Evolutionary conservation across 1,140 invertebrate species (phyloP), one percentile per base, ranked within the genome.

Genomic region (Magallana ariakensis): DNA sequence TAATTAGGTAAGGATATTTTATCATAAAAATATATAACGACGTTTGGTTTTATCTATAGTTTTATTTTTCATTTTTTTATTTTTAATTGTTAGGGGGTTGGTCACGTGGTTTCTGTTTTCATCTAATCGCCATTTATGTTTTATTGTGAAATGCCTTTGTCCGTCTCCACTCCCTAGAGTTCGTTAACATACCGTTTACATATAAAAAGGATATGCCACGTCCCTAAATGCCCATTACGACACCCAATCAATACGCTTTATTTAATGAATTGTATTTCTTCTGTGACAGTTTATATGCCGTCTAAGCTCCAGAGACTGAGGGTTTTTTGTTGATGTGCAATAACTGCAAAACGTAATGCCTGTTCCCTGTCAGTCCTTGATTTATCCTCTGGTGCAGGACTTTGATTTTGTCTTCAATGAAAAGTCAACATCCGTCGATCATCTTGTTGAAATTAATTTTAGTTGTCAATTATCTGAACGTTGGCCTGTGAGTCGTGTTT

Each of bases 261-360:
- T 75, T 75, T 75, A 75, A 75, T 75, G 66, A 75, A 75, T 75
- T 75, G 22, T 26, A 15, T 26, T 75, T 75, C 66, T 13, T 75
- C 8, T 10, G 4, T 13, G 22, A 13, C 22, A 75, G 9, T 75
- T 75, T 70, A 13, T 75, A 75, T 26, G 66, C 22, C 66, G 11
- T 75, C 22, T 75, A 26, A 75, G 13, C 22, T 11, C 66, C 22
- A 75, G 22, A 75, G 66, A 13, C 11, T 26, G 13, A 26, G 11
- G 22, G 22, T 26, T 75, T 60, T 75, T 75, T 33, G 66, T 75
- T 75, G 6, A 5, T 33, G 22, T 33, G 22, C 22, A 75, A 22
- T 22, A 26, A 75, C 66, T 75, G 22, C 33, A 19, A 75, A 33
- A 26, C 10, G 9, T 5, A 22, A 75, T 75, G 66, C 19, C 66